A percentile compares a stretch with the other conserved stretches of the same genome.
Evolutionary conservation across 2,113 vertebrate genomes (phyloP).

Genomic region (Platycercus adscitus): DNA sequence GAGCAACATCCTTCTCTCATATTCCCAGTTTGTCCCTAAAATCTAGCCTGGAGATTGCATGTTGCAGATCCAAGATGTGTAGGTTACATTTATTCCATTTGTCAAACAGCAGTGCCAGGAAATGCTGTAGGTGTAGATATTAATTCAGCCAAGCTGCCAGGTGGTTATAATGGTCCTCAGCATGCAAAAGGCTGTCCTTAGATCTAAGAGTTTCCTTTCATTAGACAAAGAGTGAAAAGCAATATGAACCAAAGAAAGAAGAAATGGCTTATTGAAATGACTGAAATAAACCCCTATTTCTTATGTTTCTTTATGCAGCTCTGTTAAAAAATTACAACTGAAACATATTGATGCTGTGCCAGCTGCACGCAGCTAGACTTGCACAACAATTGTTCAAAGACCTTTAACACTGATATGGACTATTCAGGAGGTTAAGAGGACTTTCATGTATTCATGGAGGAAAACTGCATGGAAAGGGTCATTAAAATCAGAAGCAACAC

Average conservation of each 20-base stretch:
- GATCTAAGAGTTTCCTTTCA: background rate
- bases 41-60: background rate
- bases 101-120: background rate
- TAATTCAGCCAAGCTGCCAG: background rate
- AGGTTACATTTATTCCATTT: background rate
- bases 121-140: background rate
- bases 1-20: background rate
- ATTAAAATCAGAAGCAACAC: background rate
- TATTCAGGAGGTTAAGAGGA: background rate
- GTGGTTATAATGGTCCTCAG: background rate
- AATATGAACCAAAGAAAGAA: background rate
- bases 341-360: background rate
- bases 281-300: background rate
- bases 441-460: background rate
- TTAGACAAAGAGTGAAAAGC: background rate
- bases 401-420: background rate
- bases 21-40: background rate
- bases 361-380: background rate
- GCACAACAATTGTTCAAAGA: background rate
- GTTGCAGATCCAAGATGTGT: background rate
- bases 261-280: background rate
- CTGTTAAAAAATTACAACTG: background rate
- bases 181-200: background rate
- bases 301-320: background rate
- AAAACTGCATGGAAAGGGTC: background rate